phyloP scores from a whole-genome alignment of 2,888 invertebrate genomes.

The Metalampra italica region DNA sequence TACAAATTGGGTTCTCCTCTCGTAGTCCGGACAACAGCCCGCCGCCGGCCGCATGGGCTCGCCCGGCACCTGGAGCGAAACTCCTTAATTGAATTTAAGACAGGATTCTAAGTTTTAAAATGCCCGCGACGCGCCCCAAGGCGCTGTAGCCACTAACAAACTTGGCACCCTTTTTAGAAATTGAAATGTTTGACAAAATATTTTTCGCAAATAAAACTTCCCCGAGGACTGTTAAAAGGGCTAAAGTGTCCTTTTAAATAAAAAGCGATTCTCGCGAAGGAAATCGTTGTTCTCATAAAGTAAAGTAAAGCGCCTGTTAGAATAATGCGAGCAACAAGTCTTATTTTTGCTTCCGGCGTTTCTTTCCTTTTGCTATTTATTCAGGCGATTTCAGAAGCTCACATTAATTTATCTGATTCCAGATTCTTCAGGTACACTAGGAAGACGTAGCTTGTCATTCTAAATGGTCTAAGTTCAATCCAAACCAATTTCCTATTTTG shows the following conservation, averaged over 20 bases:
- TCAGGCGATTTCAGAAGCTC: neutral
- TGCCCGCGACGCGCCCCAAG: conserved; percentile 18
- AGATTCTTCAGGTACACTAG: neutral
- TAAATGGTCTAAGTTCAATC: too few relatives aligned
- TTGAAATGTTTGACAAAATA: conserved; percentile 17
- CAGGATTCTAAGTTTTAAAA: conserved; percentile 18
- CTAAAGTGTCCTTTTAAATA: conserved; percentile 13
- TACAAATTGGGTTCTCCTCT: conserved; percentile 23
- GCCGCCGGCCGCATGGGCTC: conserved; percentile 6
- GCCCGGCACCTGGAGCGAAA: conserved; percentile 21
- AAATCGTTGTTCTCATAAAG: conserved; percentile 21
- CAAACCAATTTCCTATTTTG: too few relatives aligned
- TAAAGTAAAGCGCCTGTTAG: conserved; percentile 41
- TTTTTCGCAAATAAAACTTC: neutral
- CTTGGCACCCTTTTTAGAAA: conserved; percentile 27
- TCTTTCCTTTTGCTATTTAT: conserved; percentile 18
- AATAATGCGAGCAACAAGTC: conserved; percentile 29
- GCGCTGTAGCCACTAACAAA: conserved; percentile 17
- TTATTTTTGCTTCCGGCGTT: conserved; percentile 5
- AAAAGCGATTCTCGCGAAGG: conserved; percentile 15
- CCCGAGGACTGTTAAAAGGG: conserved; percentile 7
- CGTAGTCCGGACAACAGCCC: conserved; percentile 8
- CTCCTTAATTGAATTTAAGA: conserved; percentile 29
- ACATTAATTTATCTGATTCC: neutral
- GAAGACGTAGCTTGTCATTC: too few relatives aligned